Conservation (phyloP, 23 tunicate species). For the Clavelina lepadiformis region DNA sequence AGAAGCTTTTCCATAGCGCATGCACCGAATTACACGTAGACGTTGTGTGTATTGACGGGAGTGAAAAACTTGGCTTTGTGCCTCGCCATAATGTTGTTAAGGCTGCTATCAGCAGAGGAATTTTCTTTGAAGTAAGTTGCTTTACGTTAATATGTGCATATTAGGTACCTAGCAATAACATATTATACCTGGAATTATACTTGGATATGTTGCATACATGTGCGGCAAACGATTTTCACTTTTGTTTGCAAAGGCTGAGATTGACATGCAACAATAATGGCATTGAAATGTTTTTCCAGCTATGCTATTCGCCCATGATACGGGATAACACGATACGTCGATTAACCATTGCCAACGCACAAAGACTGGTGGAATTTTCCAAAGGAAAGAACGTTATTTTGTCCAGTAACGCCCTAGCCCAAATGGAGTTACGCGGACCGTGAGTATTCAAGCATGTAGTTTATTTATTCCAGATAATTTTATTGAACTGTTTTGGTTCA, state of each 20-base stretch:
- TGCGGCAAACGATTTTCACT: too few relatives aligned
- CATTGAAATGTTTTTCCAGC: conserved; percentile 14
- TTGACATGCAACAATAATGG: too few relatives aligned
- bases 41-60: conserved; percentile 52
- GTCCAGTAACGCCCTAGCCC: conserved; percentile 34
- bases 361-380: conserved; percentile 23
- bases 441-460: conserved; percentile 29
- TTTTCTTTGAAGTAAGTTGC: conserved; percentile 58
- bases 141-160: too few relatives aligned
- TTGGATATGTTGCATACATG: too few relatives aligned
- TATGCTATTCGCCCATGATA: conserved; percentile 69
- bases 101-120: conserved; percentile 53
- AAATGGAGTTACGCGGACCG: conserved; percentile 76
- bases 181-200: too few relatives aligned
- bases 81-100: conserved; percentile 16
- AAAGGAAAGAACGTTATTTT: conserved; percentile 51
- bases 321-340: conserved; percentile 27
- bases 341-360: conserved; percentile 35
- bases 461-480: background rate
- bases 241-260: too few relatives aligned
- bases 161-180: too few relatives aligned
- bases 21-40: conserved; percentile 70
- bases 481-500: background rate
- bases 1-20: conserved; percentile 47
- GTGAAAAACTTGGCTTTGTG: conserved; percentile 23